phyloP scores from a whole-genome alignment of 2,888 invertebrate species.

The Cryptocephalus moraei region DNA sequence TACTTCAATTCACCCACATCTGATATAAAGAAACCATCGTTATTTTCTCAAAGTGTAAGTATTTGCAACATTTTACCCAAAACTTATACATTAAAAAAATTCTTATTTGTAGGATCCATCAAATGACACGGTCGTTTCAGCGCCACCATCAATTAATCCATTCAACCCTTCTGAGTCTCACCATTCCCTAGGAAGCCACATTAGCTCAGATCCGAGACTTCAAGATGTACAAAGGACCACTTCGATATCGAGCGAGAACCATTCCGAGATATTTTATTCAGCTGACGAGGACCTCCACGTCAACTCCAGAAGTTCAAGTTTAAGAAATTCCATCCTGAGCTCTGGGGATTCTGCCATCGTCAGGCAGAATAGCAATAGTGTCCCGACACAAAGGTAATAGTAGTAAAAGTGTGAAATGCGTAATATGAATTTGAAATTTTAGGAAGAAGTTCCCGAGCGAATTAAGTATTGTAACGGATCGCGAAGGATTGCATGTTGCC shows the following conservation, averaged over 20 bases:
- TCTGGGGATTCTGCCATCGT: slow-evolving; percentile 20
- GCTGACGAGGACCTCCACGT: slow-evolving; percentile 77
- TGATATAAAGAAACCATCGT: slow-evolving; percentile 12
- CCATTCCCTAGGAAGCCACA: slow-evolving; percentile 52
- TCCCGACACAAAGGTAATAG: slow-evolving; percentile 23
- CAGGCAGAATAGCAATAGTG: slow-evolving; percentile 28
- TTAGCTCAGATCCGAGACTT: slow-evolving; percentile 48
- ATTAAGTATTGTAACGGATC: slow-evolving; percentile 42
- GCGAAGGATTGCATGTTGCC: slow-evolving; percentile 31
- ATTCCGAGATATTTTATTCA: slow-evolving; percentile 86
- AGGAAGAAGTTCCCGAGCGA: slow-evolving; percentile 50
- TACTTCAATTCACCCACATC: slow-evolving; percentile 44
- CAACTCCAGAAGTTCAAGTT: slow-evolving; percentile 57
- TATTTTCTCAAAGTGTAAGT: slow-evolving; percentile 17
- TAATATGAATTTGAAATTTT: slow-evolving; percentile 1
- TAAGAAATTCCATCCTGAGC: slow-evolving; percentile 56
- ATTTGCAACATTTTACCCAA: too few species aligned
- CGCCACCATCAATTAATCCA: slow-evolving; percentile 37
- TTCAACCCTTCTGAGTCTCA: slow-evolving; percentile 57
- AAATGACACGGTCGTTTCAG: slow-evolving; percentile 31
- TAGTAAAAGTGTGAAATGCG: background rate
- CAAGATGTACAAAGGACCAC: slow-evolving; percentile 70
- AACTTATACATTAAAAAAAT: background rate
- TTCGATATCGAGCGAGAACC: slow-evolving; percentile 82
- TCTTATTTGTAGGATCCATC: slow-evolving; percentile 21